Base-by-base conservation (phyloP, 2,113 vertebrate species). In the Hystrix brachyura region DNA sequence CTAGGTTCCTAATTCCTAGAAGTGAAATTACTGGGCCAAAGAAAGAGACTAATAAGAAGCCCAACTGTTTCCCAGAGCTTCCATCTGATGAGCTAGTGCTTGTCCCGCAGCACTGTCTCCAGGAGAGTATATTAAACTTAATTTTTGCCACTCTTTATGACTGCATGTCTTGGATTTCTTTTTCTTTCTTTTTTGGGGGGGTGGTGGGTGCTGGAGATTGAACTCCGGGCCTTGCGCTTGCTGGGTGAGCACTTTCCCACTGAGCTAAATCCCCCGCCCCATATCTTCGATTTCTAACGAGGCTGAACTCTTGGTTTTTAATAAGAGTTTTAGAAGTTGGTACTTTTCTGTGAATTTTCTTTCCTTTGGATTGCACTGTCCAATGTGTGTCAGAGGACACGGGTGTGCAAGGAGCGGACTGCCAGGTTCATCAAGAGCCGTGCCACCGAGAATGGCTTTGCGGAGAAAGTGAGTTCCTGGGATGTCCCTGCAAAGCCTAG, bases 291-390 rank as follows among this genome's bases (percentile, higher is more conserved):
- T 72, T 60, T 17, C n/a, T 43, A 53, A 29, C 2, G 10, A 64
- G 23, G 21, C 25, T 27, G 0, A 19, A 29, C 43, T 60, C 79
- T 72, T 43, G 4, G 32, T 59, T 55, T 92, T 43, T 19, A n/a
- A 5, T 5, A 18, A 48, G 55, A 38, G 4, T 62, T 60, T 80
- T 17, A 79, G 10, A 55, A 46, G 10, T n/a, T 25, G 14, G 46
- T 79, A 55, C 59, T 90, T 27, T 96, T 83, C 90, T 69, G 38
- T 82, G 84, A 94, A 85, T 32, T 34, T 62, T 84, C 55, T 38
- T 48, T 67, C 51, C 59, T 78, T 57, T 17, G 59, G 15, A 55
- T 64, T 29, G 53, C 64, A 0, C 53, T 48, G 38, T 81, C 46
- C 74, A 1, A 9, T 2, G 25, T n/a, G 15, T 64, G 32, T 84